Percentiles rank a stretch among this genome's conserved stretches.
Conservation (phyloP, 2,113 vertebrate genomes). For the Holacanthus passer region DNA sequence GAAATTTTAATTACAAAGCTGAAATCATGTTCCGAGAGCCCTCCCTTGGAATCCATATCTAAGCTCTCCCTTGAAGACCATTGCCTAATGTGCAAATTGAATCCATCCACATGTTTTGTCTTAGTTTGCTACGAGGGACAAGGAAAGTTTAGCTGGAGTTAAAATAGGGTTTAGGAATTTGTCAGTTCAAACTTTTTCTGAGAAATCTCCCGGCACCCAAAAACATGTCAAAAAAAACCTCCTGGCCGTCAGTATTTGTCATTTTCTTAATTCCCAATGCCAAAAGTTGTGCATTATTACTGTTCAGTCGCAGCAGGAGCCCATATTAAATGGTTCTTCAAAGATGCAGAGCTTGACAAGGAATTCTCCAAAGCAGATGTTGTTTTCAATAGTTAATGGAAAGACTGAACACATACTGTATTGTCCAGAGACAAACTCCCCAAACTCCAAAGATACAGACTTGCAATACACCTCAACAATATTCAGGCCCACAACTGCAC, state of each 20-base stretch:
- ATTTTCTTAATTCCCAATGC: neutral
- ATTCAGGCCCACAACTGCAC: conserved; percentile 10
- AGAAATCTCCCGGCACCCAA: neutral
- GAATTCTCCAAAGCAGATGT: conserved; percentile 67
- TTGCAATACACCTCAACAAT: conserved; percentile 12
- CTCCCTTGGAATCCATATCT: conserved; percentile 57
- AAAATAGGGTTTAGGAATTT: conserved; percentile 8
- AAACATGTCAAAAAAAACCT: conserved; percentile 24
- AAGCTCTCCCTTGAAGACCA: conserved; percentile 40
- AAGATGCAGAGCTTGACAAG: conserved; percentile 43
- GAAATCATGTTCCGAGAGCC: conserved; percentile 55
- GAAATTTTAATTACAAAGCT: conserved; percentile 76
- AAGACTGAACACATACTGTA: conserved; percentile 39
- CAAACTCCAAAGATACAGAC: conserved; percentile 42
- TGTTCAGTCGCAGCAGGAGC: conserved; percentile 7
- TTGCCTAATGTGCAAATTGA: conserved; percentile 63
- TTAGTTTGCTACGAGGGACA: neutral
- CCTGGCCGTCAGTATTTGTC: neutral
- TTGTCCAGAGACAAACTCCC: conserved; percentile 17
- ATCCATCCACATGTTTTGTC: conserved; percentile 32
- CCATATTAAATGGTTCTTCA: conserved; percentile 24
- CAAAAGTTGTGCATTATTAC: conserved; percentile 12
- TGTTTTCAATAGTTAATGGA: conserved; percentile 67
- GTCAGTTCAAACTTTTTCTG: conserved; percentile 27
- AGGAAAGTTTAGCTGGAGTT: neutral